phyloP scores from a whole-genome alignment of 1,140 invertebrate genomes.

The Aphaenogaster rudis region DNA sequence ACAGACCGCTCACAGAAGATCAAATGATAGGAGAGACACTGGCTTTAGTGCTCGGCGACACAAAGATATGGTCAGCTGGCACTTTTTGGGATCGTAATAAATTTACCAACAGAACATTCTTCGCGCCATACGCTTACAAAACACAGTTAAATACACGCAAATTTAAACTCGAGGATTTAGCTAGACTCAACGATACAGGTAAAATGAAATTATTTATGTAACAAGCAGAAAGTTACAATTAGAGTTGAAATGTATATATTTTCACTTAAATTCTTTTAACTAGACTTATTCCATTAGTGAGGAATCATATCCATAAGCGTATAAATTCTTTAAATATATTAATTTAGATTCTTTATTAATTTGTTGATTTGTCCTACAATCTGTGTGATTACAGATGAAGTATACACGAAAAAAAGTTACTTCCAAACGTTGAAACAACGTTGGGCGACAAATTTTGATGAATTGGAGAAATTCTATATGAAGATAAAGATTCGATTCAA shows the following conservation, averaged over 20 bases:
- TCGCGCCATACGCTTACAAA: constrained; percentile 98
- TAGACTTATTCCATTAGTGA: neutral
- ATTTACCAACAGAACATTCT: constrained; percentile 96
- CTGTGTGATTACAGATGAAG: constrained; percentile 88
- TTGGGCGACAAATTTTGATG: constrained; percentile 97
- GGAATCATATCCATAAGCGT: neutral
- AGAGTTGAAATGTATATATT: neutral
- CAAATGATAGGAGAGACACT: constrained; percentile 98
- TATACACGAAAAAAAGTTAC: constrained; percentile 95
- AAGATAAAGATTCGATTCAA: constrained; percentile 97
- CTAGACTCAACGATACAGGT: constrained; percentile 92
- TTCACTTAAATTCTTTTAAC: neutral
- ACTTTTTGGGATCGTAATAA: constrained; percentile 98
- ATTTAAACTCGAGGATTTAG: constrained; percentile 95
- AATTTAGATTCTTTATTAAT: constrained; percentile 63
- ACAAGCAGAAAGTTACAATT: neutral
- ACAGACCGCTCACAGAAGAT: constrained; percentile 96
- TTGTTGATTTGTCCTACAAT: neutral
- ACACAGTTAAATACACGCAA: constrained; percentile 93
- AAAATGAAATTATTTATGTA: constrained; percentile 55
- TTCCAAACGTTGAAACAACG: constrained; percentile 96
- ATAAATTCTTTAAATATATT: constrained; percentile 56
- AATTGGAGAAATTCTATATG: constrained; percentile 96
- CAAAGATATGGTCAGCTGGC: constrained; percentile 96
- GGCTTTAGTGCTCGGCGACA: constrained; percentile 95